Evolutionary conservation across 2,113 vertebrate genomes (phyloP).

Genomic region (Aleadryas rufinucha): DNA sequence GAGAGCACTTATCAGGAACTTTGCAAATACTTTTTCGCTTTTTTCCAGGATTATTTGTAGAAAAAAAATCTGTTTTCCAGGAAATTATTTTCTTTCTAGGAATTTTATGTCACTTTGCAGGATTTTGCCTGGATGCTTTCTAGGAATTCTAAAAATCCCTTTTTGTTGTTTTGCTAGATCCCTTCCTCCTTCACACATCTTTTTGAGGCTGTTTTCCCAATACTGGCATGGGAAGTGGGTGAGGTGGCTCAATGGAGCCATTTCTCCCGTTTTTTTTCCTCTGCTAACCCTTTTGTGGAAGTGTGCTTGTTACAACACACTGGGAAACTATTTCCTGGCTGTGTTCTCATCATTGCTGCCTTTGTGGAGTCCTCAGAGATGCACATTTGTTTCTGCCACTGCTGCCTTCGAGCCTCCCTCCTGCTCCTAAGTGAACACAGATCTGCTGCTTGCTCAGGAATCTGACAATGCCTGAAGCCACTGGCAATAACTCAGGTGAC

Average conservation of each 20-base stretch:
- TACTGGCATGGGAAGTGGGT: not conserved
- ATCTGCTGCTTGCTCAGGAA: not conserved
- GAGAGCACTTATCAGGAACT: not conserved
- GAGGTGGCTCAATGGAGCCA: not conserved
- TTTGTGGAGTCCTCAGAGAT: not conserved
- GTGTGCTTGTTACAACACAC: not conserved
- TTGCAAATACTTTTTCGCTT: not conserved
- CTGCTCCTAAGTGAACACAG: not conserved
- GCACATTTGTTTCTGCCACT: not conserved
- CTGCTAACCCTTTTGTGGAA: not conserved
- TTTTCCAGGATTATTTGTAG: not conserved
- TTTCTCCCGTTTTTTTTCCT: not conserved
- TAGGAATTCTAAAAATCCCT: not conserved
- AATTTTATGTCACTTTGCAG: not conserved
- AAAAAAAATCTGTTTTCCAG: not conserved
- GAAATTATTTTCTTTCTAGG: not conserved
- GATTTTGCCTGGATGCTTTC: not conserved
- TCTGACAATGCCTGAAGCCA: not conserved
- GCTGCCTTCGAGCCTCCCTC: not conserved
- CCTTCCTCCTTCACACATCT: not conserved
- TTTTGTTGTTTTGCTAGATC: not conserved
- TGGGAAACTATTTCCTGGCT: not conserved
- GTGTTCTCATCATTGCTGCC: not conserved
- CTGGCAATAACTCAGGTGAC: not conserved
- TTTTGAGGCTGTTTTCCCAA: not conserved